Evolutionary conservation across 2,888 invertebrate genomes (phyloP).

Genomic region (Zonitis immaculata): DNA sequence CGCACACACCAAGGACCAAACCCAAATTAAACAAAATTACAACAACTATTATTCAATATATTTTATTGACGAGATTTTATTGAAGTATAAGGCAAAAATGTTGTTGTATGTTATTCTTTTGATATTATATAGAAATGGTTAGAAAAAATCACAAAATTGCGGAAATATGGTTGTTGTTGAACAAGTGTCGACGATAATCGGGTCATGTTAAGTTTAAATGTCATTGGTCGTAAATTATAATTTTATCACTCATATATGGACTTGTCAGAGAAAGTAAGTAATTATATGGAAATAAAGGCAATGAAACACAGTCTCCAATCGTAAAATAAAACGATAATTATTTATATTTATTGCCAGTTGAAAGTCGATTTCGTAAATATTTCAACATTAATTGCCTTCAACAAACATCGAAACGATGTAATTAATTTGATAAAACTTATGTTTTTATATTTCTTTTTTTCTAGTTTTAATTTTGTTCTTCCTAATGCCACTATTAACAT

Average conservation of each 20-base stretch:
- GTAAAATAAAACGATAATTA: slow-evolving; percentile 35
- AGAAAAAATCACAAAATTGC: slow-evolving; percentile 13
- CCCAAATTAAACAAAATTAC: neutral
- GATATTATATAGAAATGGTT: too few relatives aligned
- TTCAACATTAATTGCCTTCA: slow-evolving; percentile 27
- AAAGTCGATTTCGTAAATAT: slow-evolving; percentile 28
- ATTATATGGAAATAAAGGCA: slow-evolving; percentile 34
- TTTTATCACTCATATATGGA: slow-evolving; percentile 36
- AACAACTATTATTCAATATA: too few relatives aligned
- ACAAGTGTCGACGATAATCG: slow-evolving; percentile 41
- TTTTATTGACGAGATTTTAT: too few relatives aligned
- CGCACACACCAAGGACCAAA: slow-evolving; percentile 25
- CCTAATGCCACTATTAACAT: neutral
- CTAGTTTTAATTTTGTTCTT: neutral
- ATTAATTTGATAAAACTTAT: slow-evolving; percentile 21
- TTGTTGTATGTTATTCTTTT: too few relatives aligned
- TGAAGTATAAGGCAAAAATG: too few relatives aligned
- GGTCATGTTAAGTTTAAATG: slow-evolving; percentile 38
- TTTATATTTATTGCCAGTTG: slow-evolving; percentile 28
- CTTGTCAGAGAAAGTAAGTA: slow-evolving; percentile 35
- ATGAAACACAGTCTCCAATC: slow-evolving; percentile 31
- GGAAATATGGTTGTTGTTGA: slow-evolving; percentile 35
- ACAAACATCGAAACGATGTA: slow-evolving; percentile 21
- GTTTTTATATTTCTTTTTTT: neutral
- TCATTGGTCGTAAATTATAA: slow-evolving; percentile 40